Conservation (phyloP, 92 coral and sea anemone species). For the Muricea muricata region DNA sequence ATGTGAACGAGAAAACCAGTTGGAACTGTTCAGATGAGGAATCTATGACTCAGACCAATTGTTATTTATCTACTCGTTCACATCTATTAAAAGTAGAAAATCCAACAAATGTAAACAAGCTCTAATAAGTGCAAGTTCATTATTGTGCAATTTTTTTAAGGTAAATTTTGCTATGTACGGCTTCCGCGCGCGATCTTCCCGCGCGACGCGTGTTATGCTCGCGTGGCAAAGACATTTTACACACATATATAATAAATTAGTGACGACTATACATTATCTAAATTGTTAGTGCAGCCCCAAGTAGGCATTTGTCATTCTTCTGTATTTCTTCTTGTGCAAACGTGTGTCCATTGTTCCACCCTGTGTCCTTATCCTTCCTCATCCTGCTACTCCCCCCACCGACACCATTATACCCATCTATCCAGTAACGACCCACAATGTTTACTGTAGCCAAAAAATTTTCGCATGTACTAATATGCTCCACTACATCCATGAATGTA, state of each 20-base stretch:
- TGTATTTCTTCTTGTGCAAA: not conserved
- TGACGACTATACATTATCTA: slow-evolving; percentile 7
- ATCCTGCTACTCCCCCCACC: not conserved
- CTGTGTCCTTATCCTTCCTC: not conserved
- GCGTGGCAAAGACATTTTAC: slow-evolving; percentile 2
- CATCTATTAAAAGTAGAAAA: too few species aligned
- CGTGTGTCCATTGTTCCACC: not conserved
- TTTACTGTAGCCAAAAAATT: too few species aligned
- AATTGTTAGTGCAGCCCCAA: slow-evolving; percentile 7
- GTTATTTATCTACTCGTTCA: too few species aligned
- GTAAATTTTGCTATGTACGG: not conserved
- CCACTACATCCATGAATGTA: not conserved
- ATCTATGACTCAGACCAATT: too few species aligned
- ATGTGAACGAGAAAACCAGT: too few species aligned
- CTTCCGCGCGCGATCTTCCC: not conserved
- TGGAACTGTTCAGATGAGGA: too few species aligned
- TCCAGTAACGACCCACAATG: too few species aligned
- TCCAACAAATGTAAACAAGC: too few species aligned
- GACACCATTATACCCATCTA: not conserved
- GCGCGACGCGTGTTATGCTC: not conserved
- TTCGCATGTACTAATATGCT: not conserved
- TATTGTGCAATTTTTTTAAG: not conserved
- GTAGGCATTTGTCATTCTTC: slow-evolving; percentile 13
- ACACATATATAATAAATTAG: slow-evolving; percentile 18
- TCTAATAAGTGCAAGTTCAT: too few species aligned